phyloP scores from a whole-genome alignment of 2,888 invertebrate species.

The Cynaeus angustus region DNA sequence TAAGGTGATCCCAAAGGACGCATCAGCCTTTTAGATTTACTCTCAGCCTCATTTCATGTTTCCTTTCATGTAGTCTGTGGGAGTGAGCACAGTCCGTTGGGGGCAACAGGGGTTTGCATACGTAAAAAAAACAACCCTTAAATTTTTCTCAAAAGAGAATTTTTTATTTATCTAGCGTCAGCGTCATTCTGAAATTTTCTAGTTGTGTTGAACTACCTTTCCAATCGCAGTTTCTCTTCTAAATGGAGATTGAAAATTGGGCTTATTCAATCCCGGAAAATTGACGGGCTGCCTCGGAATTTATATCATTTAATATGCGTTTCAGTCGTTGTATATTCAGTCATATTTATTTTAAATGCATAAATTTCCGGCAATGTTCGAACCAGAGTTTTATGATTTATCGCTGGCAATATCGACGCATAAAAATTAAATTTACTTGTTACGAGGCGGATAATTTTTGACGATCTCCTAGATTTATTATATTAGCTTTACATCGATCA shows the following conservation, averaged over 20 bases:
- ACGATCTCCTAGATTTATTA: conserved; percentile 9
- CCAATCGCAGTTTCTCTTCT: too few relatives aligned
- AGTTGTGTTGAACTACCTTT: too few relatives aligned
- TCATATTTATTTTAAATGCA: conserved; percentile 39
- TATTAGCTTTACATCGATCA: neutral
- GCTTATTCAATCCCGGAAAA: conserved; percentile 1
- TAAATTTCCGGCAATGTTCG: conserved; percentile 26
- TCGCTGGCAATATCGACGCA: conserved; percentile 25
- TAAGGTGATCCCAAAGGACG: conserved; percentile 54
- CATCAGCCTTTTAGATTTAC: conserved; percentile 60
- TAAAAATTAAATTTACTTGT: conserved; percentile 36
- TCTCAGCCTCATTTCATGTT: conserved; percentile 56
- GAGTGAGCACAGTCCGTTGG: conserved; percentile 42
- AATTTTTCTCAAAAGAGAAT: conserved; percentile 23
- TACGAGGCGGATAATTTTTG: conserved; percentile 21
- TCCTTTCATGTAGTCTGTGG: conserved; percentile 56
- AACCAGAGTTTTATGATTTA: conserved; percentile 20
- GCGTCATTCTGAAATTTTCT: too few relatives aligned
- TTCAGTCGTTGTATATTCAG: conserved; percentile 13
- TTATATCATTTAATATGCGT: conserved; percentile 39
- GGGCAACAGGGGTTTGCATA: conserved; percentile 38
- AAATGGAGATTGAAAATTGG: neutral
- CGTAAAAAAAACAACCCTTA: conserved; percentile 11
- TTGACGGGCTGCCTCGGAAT: conserved; percentile 6
- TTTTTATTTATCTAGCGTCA: conserved; percentile 2